Evolutionary conservation across 1,140 invertebrate species (phyloP), one percentile per base, ranked within the genome.

Genomic region (Anastrepha obliqua): DNA sequence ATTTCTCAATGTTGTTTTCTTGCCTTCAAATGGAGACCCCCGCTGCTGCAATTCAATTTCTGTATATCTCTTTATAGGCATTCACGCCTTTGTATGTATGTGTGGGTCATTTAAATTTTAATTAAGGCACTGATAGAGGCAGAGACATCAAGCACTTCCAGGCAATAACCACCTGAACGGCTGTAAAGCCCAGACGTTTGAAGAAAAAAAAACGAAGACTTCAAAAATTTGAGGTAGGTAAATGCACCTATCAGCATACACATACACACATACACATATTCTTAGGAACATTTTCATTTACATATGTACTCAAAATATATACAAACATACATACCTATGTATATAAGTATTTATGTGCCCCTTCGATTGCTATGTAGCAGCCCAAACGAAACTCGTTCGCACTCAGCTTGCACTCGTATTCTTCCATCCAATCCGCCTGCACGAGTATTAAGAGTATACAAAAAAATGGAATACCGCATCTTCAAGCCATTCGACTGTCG

Each of bases 91-190:
- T 62, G 47, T 87, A 85, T 87, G 78, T 85, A 59, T 85, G 29
- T 65, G 47, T 58, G 47, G 29, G 51, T 60, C 62, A 67, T 85
- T 88, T 88, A 85, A 85, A 42, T 64, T 88, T 87, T 81, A 81
- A 81, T 81, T 81, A 81, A 81, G 74, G 74, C 47, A 55, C 17
- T 17, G 74, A 13, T 17, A 29, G 67, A 42, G 13, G 74, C 74
- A 55, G 11, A 81, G 74, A 81, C 47, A 81, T 20, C 44, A 51
- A 55, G 15, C 42, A 74, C 13, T 44, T 7, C 5, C 4, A 47
- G 39, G 65, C 7, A 13, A 42, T 67, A 29, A 29, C 60, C 60
- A 62, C 4, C 60, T 17, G 6, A 55, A 11, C 11, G 29, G 51
- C 11, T 3, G 51, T 55, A 55, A 55, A 55, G 11, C 51, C 11